phyloP scores from a whole-genome alignment of 2,113 vertebrate genomes.

The Xiphophorus hellerii region DNA sequence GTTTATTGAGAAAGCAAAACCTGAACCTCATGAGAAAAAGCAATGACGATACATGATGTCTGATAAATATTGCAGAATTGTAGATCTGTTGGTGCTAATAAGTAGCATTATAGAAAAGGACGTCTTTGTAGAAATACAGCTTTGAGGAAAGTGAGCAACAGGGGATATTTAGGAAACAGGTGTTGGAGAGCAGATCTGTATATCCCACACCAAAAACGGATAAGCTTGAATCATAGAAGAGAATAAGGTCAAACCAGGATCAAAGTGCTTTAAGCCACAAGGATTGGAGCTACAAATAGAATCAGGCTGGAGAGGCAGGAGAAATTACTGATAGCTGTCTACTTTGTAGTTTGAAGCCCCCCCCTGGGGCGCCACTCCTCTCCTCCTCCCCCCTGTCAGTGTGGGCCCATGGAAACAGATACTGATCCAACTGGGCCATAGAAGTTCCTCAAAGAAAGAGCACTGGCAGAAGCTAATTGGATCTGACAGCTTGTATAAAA shows the following conservation, averaged over 20 bases:
- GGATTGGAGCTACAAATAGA: conserved; percentile 24
- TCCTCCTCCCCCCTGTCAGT: neutral
- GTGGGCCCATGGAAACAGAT: conserved; percentile 13
- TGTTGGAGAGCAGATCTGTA: conserved; percentile 14
- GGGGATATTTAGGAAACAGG: neutral
- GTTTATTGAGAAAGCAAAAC: too few species aligned
- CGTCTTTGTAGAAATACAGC: conserved; percentile 12
- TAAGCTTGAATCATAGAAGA: conserved; percentile 11
- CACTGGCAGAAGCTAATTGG: conserved; percentile 32
- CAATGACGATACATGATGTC: too few species aligned
- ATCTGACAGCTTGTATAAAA: conserved; percentile 18
- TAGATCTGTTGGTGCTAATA: conserved; percentile 20
- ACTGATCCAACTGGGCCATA: conserved; percentile 12
- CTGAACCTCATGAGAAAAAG: too few species aligned
- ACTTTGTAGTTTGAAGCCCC: neutral
- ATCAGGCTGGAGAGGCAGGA: neutral
- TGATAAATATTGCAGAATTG: neutral
- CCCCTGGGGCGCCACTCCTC: neutral
- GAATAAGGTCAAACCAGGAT: conserved; percentile 41
- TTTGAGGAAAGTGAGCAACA: conserved; percentile 9
- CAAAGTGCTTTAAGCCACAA: conserved; percentile 21
- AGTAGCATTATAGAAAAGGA: conserved; percentile 11
- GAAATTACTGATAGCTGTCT: conserved; percentile 13
- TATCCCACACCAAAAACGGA: conserved; percentile 4
- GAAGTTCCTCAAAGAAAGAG: conserved; percentile 16